Evolutionary conservation across 2,113 vertebrate genomes (phyloP), one percentile per base, ranked within the genome.

Genomic region (Cercocebus atys): DNA sequence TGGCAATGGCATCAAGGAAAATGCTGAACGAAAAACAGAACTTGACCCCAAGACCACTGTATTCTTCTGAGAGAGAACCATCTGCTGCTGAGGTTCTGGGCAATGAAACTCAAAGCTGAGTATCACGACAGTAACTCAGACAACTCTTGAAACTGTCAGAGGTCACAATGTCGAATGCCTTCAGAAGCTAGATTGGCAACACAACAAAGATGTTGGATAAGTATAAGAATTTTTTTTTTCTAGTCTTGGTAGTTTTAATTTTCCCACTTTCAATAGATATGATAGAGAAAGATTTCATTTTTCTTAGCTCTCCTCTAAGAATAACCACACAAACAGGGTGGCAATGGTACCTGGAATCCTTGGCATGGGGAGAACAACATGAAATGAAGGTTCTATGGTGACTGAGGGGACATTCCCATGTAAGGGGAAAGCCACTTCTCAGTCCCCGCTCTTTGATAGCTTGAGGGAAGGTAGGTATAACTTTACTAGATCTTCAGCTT

Each of bases 341-440:
- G 16, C 6, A 9, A 1, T 2, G 16, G 55, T 6, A 1, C 30
- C 43, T n/a, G 64, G 68, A 18, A 25, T 11, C 5, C n/a, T 32
- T 0, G n/a, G 14, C 3, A 4, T 4, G 1, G 57, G 8, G n/a
- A 32, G 32, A 22, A 4, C 3, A 17, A 30, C n/a, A 8, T 0
- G 32, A 73, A 72, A 57, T 20, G 40, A n/a, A 20, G 30, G 35
- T 11, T 72, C n/a, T 22, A 0, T 17, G 57, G 32, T 7, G 30
- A 83, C 14, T 3, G 70, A 47, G 32, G 43, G 50, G 47, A 22
- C 4, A 16, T 12, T 25, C 3, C n/a, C 22, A 2, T 25, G 3
- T 17, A 6, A 64, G 23, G 38, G 40, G 23, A 27, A 17, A 20
- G 7, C 16, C 12, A 2, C 8, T 6, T 23, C 66, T 64, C 10